Evolutionary conservation across 2,888 invertebrate species (phyloP).

Genomic region (Arctia plantaginis): DNA sequence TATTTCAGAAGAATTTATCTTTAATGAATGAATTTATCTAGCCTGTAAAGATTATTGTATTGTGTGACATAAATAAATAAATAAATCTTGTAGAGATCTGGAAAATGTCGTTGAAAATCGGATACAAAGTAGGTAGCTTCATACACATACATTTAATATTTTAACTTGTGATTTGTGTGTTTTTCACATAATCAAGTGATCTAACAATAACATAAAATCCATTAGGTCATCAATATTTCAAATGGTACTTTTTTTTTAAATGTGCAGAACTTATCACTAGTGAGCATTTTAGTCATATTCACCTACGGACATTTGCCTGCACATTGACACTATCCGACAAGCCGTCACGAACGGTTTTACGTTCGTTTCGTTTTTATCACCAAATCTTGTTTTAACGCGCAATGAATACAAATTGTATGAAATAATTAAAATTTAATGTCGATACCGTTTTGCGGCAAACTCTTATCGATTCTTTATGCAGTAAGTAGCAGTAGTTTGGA

Average conservation of each 20-base stretch:
- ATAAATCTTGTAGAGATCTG: too few species aligned
- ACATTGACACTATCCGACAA: slow-evolving; percentile 15
- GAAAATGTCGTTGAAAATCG: too few species aligned
- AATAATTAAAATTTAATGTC: slow-evolving; percentile 23
- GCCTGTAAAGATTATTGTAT: too few species aligned
- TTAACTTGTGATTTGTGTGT: too few species aligned
- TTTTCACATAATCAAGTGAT: neutral
- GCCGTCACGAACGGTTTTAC: slow-evolving; percentile 24
- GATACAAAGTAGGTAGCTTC: too few species aligned
- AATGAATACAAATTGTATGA: slow-evolving; percentile 30
- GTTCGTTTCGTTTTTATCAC: slow-evolving; percentile 20
- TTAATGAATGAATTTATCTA: too few species aligned
- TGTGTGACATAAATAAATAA: too few species aligned
- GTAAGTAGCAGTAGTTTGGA: neutral
- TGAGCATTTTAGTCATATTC: neutral
- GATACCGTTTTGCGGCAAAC: slow-evolving; percentile 13
- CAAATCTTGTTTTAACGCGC: slow-evolving; percentile 23
- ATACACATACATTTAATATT: too few species aligned
- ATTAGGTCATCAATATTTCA: neutral
- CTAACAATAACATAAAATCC: neutral
- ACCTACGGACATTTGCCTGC: neutral
- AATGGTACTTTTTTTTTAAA: neutral
- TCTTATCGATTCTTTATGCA: slow-evolving; percentile 9
- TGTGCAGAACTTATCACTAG: neutral
- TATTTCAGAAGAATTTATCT: too few species aligned